phyloP scores from a whole-genome alignment of 1,140 invertebrate species.

The Conus betulinus region DNA sequence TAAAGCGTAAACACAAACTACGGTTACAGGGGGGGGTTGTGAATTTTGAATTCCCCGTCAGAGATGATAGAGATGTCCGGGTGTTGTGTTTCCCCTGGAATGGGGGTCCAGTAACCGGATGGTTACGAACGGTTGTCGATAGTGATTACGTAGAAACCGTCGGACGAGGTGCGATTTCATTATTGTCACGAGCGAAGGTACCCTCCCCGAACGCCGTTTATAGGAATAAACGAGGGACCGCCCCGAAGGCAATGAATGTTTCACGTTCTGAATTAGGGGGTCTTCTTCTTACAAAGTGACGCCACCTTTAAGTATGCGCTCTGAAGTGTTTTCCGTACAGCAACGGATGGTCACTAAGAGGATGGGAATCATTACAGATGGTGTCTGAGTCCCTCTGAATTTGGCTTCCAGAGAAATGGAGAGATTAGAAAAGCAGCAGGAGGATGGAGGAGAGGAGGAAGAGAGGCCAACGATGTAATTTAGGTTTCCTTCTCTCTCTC shows the following conservation, averaged over 20 bases:
- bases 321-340: not conserved
- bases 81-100: no score
- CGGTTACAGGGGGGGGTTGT: no score
- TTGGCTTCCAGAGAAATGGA: not conserved
- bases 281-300: not conserved
- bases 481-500: not conserved
- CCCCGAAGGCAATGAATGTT: not conserved
- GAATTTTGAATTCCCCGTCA: no score
- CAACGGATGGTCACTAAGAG: not conserved
- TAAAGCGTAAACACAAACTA: no score
- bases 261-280: not conserved
- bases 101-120: no score
- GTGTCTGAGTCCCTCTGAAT: not conserved
- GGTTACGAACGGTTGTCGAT: no score
- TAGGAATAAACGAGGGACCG: not conserved
- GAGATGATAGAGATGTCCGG: no score
- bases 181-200: no score
- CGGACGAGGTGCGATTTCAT: no score
- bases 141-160: no score
- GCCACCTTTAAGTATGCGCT: no score
- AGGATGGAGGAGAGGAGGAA: not conserved
- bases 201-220: not conserved
- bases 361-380: conserved; percentile 1
- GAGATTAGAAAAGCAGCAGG: not conserved
- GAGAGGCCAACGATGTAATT: not conserved